Conservation (phyloP, 2,113 vertebrate species). For the Hymenochirus boettgeri region DNA sequence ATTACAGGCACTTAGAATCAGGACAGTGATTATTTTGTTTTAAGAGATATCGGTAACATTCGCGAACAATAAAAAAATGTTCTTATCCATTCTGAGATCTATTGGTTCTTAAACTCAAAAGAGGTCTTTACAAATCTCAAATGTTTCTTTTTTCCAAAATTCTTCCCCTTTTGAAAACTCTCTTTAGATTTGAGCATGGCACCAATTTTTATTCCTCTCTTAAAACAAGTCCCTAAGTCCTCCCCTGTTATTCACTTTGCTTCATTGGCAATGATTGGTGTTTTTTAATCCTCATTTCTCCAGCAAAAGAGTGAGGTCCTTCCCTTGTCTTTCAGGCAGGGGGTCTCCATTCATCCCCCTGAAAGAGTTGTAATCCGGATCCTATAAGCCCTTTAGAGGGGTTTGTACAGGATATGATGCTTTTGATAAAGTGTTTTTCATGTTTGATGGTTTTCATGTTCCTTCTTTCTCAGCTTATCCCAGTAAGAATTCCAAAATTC, state of each 20-base stretch:
- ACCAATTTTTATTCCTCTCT: conserved; percentile 10
- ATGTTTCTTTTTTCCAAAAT: conserved; percentile 2
- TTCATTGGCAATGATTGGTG: conserved; percentile 37
- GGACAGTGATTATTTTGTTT: neutral
- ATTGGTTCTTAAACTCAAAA: neutral
- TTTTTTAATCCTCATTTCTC: conserved; percentile 38
- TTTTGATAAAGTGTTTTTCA: conserved; percentile 43
- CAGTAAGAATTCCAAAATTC: conserved; percentile 42
- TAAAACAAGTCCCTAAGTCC: conserved; percentile 21
- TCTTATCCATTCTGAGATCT: neutral
- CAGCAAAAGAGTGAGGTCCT: conserved; percentile 38
- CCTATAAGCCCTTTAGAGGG: conserved; percentile 43
- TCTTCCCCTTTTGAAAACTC: neutral
- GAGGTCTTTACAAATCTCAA: neutral
- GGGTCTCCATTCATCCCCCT: conserved; percentile 39
- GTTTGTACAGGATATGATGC: conserved; percentile 43
- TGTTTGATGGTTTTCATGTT: conserved; percentile 43
- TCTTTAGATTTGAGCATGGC: conserved; percentile 11
- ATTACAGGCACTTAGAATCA: neutral
- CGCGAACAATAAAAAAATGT: neutral
- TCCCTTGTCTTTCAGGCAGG: conserved; percentile 29
- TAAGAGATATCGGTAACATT: neutral
- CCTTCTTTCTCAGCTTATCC: conserved; percentile 38
- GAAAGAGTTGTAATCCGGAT: conserved; percentile 44
- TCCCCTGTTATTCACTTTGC: conserved; percentile 34